phyloP scores from a whole-genome alignment of 2,888 invertebrate genomes.

The Eledone cirrhosa region DNA sequence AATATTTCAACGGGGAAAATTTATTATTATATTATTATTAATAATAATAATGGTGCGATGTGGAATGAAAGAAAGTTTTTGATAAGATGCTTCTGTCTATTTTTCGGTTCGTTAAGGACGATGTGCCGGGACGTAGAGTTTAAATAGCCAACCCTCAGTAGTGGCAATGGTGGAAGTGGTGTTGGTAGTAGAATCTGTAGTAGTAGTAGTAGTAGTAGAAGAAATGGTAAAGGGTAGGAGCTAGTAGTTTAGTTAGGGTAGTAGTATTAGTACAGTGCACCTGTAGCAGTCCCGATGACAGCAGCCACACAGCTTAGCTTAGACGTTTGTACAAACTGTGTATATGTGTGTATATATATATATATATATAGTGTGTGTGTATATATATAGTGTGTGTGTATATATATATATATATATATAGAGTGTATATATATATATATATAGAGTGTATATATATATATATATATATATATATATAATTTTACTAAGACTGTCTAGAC shows the following conservation, averaged over 20 bases:
- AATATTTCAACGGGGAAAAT: too few species aligned
- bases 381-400: too few species aligned
- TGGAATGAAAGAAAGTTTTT: too few species aligned
- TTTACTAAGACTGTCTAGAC: too few species aligned
- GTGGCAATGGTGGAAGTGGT: background rate
- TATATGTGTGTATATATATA: background rate
- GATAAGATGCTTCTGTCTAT: too few species aligned
- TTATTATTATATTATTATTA: too few species aligned
- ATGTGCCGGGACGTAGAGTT: too few species aligned
- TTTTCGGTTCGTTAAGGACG: too few species aligned
- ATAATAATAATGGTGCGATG: too few species aligned
- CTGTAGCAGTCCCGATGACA: background rate
- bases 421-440: background rate
- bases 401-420: background rate
- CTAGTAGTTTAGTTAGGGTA: too few species aligned
- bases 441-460: constrained; percentile 8
- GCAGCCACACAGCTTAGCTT: background rate
- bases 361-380: too few species aligned
- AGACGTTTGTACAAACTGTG: background rate
- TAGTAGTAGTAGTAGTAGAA: constrained; percentile 11
- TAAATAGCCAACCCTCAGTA: background rate
- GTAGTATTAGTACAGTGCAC: background rate
- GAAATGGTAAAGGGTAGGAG: constrained; percentile 11
- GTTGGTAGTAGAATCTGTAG: background rate
- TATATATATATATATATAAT: background rate